A percentile compares a stretch with the other conserved stretches of the same genome.
These are phyloP conservation scores for Hemistola chrysoprasaria DNA, from an alignment of 2,888 invertebrate species.

Conservation along the genomic window DNA sequence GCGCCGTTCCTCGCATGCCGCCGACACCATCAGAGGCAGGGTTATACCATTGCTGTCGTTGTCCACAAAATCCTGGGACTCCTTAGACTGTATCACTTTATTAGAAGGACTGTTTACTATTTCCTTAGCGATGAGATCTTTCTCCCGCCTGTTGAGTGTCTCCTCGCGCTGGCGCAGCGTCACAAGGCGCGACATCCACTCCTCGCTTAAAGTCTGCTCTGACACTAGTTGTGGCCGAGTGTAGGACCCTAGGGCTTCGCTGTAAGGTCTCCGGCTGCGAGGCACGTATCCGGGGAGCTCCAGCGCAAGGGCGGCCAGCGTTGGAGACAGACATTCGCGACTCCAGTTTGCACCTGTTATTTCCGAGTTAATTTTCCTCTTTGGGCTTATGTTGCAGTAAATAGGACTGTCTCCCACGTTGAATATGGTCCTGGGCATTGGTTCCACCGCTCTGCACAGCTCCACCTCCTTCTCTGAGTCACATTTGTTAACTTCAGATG, in stretches of 20 bases:
- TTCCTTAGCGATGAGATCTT: slow-evolving; percentile 68
- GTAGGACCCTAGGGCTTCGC: slow-evolving; percentile 47
- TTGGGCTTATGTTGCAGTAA: slow-evolving; percentile 61
- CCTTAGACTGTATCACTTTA: slow-evolving; percentile 50
- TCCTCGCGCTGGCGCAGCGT: slow-evolving; percentile 77
- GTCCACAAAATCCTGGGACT: slow-evolving; percentile 34
- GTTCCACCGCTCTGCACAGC: slow-evolving; percentile 51
- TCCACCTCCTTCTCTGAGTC: slow-evolving; percentile 72
- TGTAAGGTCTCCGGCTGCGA: slow-evolving; percentile 58
- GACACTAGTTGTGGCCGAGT: slow-evolving; percentile 74
- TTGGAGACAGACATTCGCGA: slow-evolving; percentile 60
- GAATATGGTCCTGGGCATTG: slow-evolving; percentile 53
- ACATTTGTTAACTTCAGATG: slow-evolving; percentile 63
- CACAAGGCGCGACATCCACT: slow-evolving; percentile 81
- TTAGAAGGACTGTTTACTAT: slow-evolving; percentile 63
- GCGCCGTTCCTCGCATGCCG: slow-evolving; percentile 35
- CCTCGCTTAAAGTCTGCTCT: slow-evolving; percentile 77
- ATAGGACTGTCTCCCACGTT: slow-evolving; percentile 57
- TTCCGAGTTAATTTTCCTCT: slow-evolving; percentile 34
- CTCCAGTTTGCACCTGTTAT: slow-evolving; percentile 37
- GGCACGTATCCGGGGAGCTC: slow-evolving; percentile 77
- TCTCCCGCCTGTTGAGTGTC: slow-evolving; percentile 75
- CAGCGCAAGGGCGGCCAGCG: slow-evolving; percentile 68
- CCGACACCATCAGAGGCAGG: slow-evolving; percentile 58
- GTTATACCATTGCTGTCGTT: slow-evolving; percentile 65